A percentile compares a stretch with the other conserved stretches of the same genome.
Evolutionary conservation across 2,888 invertebrate genomes (phyloP).

Genomic region (Vesta saturnalis): DNA sequence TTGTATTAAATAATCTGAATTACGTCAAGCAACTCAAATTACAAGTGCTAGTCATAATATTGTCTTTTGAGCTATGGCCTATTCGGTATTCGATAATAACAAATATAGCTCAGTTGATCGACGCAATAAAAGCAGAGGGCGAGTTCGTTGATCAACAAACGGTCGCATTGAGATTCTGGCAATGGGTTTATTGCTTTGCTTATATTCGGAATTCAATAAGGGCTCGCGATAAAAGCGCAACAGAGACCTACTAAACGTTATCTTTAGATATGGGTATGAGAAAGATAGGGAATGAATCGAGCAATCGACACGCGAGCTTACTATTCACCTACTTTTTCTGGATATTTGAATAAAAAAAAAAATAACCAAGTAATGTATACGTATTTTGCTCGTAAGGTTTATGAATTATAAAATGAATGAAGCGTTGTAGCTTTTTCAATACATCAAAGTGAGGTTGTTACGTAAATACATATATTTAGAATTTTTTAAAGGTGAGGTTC

Average conservation of each 20-base stretch:
- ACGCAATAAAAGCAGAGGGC: conserved; percentile 50
- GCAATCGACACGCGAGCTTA: conserved; percentile 33
- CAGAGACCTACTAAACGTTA: conserved; percentile 45
- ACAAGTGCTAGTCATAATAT: not conserved
- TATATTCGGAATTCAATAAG: conserved; percentile 61
- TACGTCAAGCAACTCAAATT: not conserved
- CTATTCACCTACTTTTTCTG: conserved; percentile 34
- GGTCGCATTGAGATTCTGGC: conserved; percentile 58
- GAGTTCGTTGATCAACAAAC: conserved; percentile 55
- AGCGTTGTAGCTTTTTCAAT: conserved; percentile 7
- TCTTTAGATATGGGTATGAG: conserved; percentile 46
- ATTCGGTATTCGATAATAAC: conserved; percentile 33
- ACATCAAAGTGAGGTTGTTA: too few species aligned
- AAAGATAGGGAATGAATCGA: conserved; percentile 31
- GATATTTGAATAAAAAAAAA: conserved; percentile 38
- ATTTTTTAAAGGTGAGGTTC: too few species aligned
- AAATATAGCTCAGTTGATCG: conserved; percentile 43
- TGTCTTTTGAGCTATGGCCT: not conserved
- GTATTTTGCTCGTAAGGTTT: conserved; percentile 26
- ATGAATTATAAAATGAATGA: conserved; percentile 31
- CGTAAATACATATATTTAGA: too few species aligned
- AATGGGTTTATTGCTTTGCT: conserved; percentile 61
- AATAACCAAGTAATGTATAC: conserved; percentile 22
- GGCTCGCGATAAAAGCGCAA: conserved; percentile 55
- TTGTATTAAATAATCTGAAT: not conserved